phyloP scores from a whole-genome alignment of 2,113 vertebrate species.

The Piprites chloris region DNA sequence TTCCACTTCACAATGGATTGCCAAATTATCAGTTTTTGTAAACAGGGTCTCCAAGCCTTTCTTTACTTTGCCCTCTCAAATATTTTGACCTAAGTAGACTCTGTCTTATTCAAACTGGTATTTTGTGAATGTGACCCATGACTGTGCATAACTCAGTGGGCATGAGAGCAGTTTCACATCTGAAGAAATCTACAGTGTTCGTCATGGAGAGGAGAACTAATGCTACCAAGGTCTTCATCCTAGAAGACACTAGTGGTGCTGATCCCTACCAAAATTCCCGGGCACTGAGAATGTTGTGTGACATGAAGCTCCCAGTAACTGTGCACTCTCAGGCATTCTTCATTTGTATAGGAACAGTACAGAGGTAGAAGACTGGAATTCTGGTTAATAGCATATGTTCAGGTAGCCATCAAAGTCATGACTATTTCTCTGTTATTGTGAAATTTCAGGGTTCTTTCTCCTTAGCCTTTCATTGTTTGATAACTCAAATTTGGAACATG shows the following conservation, averaged over 20 bases:
- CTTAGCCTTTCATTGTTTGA: not conserved
- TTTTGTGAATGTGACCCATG: not conserved
- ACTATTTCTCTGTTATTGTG: not conserved
- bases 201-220: not conserved
- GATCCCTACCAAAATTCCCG: not conserved
- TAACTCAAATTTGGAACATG: not conserved
- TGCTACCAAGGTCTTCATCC: not conserved
- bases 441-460: not conserved
- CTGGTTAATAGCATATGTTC: not conserved
- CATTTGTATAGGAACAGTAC: not conserved
- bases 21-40: not conserved
- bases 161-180: not conserved
- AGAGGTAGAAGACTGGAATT: not conserved
- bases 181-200: not conserved
- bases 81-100: not conserved
- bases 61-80: not conserved
- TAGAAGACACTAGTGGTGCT: not conserved
- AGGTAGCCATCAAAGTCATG: not conserved
- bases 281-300: not conserved
- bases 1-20: not conserved
- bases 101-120: not conserved
- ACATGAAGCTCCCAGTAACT: not conserved
- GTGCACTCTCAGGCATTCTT: not conserved
- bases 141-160: accelerated
- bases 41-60: not conserved